Base-by-base conservation (phyloP, 2,797 vertebrate species). In the Naso thynnoides region DNA sequence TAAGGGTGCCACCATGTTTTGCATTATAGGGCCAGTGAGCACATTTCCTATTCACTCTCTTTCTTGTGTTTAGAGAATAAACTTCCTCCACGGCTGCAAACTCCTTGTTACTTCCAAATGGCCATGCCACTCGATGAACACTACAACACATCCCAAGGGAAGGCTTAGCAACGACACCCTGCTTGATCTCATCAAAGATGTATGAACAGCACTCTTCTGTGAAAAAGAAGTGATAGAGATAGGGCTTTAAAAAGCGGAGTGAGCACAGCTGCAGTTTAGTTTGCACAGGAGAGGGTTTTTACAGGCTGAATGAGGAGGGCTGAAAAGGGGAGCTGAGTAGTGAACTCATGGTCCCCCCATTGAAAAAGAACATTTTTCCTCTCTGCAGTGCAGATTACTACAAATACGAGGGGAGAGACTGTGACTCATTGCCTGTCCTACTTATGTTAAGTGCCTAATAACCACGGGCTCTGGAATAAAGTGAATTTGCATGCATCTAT, bases 401-500 rank as follows among this genome's bases (percentile, higher is more conserved):
- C 64, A 87, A 61, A 80, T 86, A 65, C 88, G 55, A 83, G 74
- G 71, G 58, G 69, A 85, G 77, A 75, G 70, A 81, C 74, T 70
- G 41, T 81, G 81, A 92, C 79, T 90, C 89, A 88, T 66, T 87
- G 86, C 72, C 64, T 91, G 84, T 77, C 77, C 85, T 89, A 88
- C 88, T 90, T 91, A 86, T 86, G 75, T 82, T 79, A 87, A 86
- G 81, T 88, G 83, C 53, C 76, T 90, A 84, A 92, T 88, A 89
- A 78, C 78, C 78, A 80, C 73, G 65, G 36, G 77, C 73, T 79
- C 47, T 69, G 63, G 60, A 76, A 86, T 80, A 78, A 89, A 90
- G 67, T 68, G 24, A 88, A 91, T 92, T 90, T 88, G 87, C 90
- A 91, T 86, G 78, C 41, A 81, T 90, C 82, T 91, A 88, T 87